phyloP scores from a whole-genome alignment of 2,113 vertebrate genomes.

The Myrmophylax atrothorax region DNA sequence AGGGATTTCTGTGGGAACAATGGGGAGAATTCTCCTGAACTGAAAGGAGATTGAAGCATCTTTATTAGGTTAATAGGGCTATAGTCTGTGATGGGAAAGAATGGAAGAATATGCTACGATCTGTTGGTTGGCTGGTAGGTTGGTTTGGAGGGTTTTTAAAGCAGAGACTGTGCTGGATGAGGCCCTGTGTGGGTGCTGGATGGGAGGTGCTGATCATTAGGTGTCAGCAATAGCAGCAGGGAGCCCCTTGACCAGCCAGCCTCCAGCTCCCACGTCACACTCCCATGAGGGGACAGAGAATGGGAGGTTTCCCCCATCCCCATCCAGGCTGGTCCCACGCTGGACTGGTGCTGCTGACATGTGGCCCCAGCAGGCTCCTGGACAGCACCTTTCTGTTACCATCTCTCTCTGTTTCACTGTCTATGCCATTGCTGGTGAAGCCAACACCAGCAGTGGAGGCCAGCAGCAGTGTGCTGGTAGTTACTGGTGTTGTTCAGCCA shows the following conservation, averaged over 20 bases:
- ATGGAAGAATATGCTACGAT: not conserved
- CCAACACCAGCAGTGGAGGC: not conserved
- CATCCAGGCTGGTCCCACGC: not conserved
- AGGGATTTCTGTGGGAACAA: slow-evolving; percentile 52
- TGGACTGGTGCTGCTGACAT: not conserved
- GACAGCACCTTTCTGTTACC: not conserved
- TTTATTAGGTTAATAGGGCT: slow-evolving; percentile 50
- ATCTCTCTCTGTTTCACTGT: not conserved
- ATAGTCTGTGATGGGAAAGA: not conserved
- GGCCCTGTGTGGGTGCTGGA: not conserved
- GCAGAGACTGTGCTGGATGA: not conserved
- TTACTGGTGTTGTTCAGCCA: not conserved
- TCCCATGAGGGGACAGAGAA: not conserved
- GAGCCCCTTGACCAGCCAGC: not conserved
- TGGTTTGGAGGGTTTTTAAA: not conserved
- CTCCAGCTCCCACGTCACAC: rapidly evolving
- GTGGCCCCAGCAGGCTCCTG: not conserved
- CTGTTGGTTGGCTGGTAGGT: not conserved
- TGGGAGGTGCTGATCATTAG: rapidly evolving
- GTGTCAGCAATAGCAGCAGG: not conserved
- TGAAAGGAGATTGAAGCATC: not conserved
- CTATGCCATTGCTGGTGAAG: not conserved
- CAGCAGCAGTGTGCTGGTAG: not conserved
- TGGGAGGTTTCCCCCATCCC: not conserved
- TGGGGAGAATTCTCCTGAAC: slow-evolving; percentile 21